Base-by-base conservation (phyloP, 2,888 invertebrate genomes). In the Andrena dorsata region DNA sequence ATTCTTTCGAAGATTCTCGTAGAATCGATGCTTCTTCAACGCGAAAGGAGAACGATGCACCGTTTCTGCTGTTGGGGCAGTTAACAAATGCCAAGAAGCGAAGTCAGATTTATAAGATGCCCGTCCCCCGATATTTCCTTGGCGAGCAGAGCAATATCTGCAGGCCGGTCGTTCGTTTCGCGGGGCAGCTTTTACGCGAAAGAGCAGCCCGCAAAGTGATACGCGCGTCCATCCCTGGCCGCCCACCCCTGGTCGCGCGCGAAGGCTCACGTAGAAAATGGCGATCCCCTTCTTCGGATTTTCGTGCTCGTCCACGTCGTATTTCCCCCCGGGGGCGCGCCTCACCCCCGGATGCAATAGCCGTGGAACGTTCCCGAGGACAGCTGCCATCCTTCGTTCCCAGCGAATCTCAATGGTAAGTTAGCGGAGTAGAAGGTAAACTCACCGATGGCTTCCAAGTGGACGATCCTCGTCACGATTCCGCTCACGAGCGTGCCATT, bases 401-500 rank as follows among this genome's bases (percentile, higher is more conserved):
- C 65, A 56, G 75, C 63, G 81, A 82, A 86, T 87, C 83, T 78
- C 83, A 58, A 82, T 82, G 86, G 83, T 82, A 85, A 86, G 81
- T 86, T 86, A 86, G 86, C 86, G 78, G 82, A 80, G 82, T 76
- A 77, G 82, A 86, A 78, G 80, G 83, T 87, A 86, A 85, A 87
- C 83, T 86, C 80, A 74, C 58, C 85, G 85, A 86, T 82, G 76
- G 84, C 78, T 84, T 76, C 80, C 82, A 72, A 84, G 84, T 86
- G 86, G 84, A 86, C 86, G 75, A 63, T 72, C 70, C 83, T 76
- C 74, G 81, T 86, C 86, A 77, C 80, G 83, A 86, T 86, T 86
- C 85, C 76, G 86, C 87, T 85, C 89, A 87, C 89, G 87, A 83
- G 75, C 83, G 84, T 84, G 85, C 87, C 87, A 89, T 90, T 89